These are phyloP conservation scores for Ophion ellenae DNA, from an alignment of 2,888 invertebrate species.

Conservation along the genomic window DNA sequence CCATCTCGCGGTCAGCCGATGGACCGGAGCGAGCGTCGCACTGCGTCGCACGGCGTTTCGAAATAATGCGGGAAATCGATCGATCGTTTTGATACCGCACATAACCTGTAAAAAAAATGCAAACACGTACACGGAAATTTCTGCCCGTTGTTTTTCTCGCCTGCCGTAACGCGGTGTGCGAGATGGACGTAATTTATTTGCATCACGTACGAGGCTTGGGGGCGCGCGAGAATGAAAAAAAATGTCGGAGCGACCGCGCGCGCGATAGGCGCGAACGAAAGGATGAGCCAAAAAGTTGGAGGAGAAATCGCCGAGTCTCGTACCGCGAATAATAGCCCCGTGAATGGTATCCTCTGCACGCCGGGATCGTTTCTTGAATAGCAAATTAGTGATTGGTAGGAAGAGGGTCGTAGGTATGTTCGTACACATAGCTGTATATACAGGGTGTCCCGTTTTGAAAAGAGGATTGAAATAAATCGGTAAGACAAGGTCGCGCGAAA, in stretches of 20 bases:
- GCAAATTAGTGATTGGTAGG: constrained; percentile 68
- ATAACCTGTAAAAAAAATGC: not conserved
- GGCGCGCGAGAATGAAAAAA: constrained; percentile 25
- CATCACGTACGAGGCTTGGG: constrained; percentile 63
- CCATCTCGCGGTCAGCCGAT: constrained; percentile 7
- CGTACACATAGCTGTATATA: constrained; percentile 34
- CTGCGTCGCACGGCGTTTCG: not conserved
- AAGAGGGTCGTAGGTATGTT: constrained; percentile 48
- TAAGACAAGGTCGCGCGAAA: too few species aligned
- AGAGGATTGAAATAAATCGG: too few species aligned
- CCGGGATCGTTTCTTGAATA: constrained; percentile 75
- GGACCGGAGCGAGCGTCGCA: not conserved
- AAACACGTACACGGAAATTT: constrained; percentile 15
- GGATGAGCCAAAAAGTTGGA: constrained; percentile 48
- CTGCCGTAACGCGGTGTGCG: constrained; percentile 3
- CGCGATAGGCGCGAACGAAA: constrained; percentile 30
- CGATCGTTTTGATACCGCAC: not conserved
- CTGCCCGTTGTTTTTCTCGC: not conserved
- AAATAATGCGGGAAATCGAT: not conserved
- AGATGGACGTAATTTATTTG: constrained; percentile 62
- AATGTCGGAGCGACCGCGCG: constrained; percentile 52
- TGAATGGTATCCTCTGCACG: constrained; percentile 73
- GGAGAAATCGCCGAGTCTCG: constrained; percentile 65
- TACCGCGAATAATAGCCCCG: constrained; percentile 72
- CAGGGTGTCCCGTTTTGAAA: not conserved